Evolutionary conservation across 2,888 invertebrate species (phyloP), one percentile per base, ranked within the genome.

Genomic region (Oxytorus armatus): DNA sequence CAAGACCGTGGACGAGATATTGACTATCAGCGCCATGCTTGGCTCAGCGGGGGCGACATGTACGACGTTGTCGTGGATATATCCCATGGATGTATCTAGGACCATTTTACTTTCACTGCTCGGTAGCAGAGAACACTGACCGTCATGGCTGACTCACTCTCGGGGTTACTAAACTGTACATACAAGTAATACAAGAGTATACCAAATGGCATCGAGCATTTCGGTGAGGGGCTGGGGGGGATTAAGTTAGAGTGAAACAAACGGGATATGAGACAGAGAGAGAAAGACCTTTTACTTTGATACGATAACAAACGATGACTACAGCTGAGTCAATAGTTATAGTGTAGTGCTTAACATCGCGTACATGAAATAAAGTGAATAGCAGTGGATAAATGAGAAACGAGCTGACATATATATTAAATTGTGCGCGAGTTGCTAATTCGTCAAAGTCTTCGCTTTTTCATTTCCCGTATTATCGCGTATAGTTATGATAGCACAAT

Each of bases 91-190:
- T n/a, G n/a, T n/a, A n/a, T n/a, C n/a, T n/a, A n/a, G n/a, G n/a
- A n/a, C 21, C 65, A 66, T 39, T 57, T 61, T 44, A 44, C n/a
- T n/a, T n/a, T n/a, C n/a, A n/a, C n/a, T n/a, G n/a, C n/a, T n/a
- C n/a, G n/a, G n/a, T n/a, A n/a, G n/a, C n/a, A n/a, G n/a, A n/a
- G n/a, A n/a, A n/a, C n/a, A n/a, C n/a, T n/a, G n/a, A 68, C 87
- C 88, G 88, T 90, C 90, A 90, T 90, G 90, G 90, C 90, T 89
- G 90, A 90, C 89, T 90, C 90, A 88, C 85, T 70, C n/a, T n/a
- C n/a, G n/a, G n/a, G n/a, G n/a, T n/a, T n/a, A n/a, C n/a, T n/a
- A n/a, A n/a, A n/a, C n/a, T n/a, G n/a, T n/a, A n/a, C n/a, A n/a
- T 75, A 68, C 53, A 81, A 36, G 77, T 73, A 75, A 81, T 77